Conservation (phyloP, 1,140 invertebrate species). For the Drosophila novamexicana region DNA sequence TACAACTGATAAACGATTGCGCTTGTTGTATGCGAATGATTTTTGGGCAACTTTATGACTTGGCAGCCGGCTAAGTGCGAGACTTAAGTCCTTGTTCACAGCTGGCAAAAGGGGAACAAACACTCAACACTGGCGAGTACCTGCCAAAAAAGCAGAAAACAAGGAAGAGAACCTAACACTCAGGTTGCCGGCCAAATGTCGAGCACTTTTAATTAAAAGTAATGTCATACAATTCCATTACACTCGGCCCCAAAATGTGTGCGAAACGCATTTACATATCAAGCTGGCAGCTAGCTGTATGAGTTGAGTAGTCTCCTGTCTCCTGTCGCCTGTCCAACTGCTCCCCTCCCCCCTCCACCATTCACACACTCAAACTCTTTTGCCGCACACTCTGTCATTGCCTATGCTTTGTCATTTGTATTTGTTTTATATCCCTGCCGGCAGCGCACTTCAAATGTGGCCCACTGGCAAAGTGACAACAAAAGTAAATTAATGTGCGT, state of each 20-base stretch:
- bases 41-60: conserved; percentile 46
- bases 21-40: too few species aligned
- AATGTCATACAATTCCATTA: conserved; percentile 84
- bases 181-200: conserved; percentile 74
- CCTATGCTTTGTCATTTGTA: conserved; percentile 74
- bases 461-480: conserved; percentile 82
- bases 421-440: conserved; percentile 79
- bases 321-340: conserved; percentile 17
- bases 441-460: conserved; percentile 78
- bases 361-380: neutral
- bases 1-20: conserved; percentile 65
- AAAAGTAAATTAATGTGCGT: conserved; percentile 83
- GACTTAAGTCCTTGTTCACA: conserved; percentile 51
- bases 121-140: conserved; percentile 23
- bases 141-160: conserved; percentile 55
- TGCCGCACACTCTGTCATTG: conserved; percentile 29
- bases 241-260: conserved; percentile 76
- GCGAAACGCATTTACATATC: conserved; percentile 82
- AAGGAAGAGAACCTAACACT: conserved; percentile 41
- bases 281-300: conserved; percentile 40
- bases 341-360: too few species aligned
- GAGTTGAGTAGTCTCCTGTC: conserved; percentile 14
- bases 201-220: conserved; percentile 84
- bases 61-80: conserved; percentile 50
- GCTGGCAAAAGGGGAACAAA: conserved; percentile 9